These are phyloP conservation scores for Panurus biarmicus DNA, from an alignment of 2,113 vertebrate genomes.

Conservation along the genomic window DNA sequence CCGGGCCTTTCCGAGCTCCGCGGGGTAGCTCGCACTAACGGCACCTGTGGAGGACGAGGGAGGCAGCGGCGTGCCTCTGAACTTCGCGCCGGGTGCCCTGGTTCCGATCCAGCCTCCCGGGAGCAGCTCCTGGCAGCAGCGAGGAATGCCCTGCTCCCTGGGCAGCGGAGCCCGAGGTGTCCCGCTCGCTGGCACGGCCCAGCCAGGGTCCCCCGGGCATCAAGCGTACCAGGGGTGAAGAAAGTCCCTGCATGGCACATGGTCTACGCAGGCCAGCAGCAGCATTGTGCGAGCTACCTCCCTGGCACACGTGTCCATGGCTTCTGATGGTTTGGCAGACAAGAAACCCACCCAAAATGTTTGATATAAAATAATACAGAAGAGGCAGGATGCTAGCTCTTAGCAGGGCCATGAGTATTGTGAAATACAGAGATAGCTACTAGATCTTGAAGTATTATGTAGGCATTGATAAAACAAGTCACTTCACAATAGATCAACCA, in stretches of 20 bases:
- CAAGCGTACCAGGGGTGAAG: accelerated
- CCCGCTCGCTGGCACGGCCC: background rate
- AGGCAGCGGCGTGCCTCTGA: background rate
- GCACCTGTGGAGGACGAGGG: background rate
- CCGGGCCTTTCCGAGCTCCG: background rate
- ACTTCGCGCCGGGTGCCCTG: background rate
- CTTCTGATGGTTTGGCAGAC: background rate
- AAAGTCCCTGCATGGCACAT: accelerated
- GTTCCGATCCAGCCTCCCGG: background rate
- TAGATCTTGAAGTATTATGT: background rate
- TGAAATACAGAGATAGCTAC: background rate
- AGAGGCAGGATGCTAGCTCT: background rate
- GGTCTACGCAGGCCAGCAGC: background rate
- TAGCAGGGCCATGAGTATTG: background rate
- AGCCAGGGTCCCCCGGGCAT: background rate
- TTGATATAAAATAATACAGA: background rate
- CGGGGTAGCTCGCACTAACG: background rate
- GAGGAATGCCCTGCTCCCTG: background rate
- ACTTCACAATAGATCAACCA: background rate
- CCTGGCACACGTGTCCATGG: accelerated
- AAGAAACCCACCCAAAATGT: background rate
- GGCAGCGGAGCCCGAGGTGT: background rate
- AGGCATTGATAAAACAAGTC: background rate
- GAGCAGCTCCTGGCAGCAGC: background rate
- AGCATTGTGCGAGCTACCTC: accelerated